A percentile compares a stretch with the other conserved stretches of the same genome.
Evolutionary conservation across 2,797 vertebrate species (phyloP).

Genomic region (Scolopax bukidnonensis): DNA sequence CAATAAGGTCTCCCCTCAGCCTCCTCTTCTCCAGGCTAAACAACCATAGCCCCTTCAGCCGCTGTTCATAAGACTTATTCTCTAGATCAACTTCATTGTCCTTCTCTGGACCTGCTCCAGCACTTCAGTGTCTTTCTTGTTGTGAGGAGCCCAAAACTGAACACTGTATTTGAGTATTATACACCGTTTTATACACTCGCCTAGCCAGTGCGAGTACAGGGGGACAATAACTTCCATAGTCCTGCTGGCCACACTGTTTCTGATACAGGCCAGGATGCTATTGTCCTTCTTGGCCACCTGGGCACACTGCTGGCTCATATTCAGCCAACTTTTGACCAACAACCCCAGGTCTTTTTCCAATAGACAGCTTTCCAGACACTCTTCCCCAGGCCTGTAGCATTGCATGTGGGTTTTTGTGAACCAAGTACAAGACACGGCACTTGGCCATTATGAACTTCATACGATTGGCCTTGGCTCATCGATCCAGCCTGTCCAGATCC

Average conservation of each 20-base stretch:
- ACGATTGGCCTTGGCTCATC: background rate
- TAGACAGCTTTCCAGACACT: background rate
- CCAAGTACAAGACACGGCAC: background rate
- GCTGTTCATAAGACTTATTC: background rate
- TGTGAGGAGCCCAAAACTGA: background rate
- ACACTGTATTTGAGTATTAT: background rate
- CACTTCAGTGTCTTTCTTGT: background rate
- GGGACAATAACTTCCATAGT: background rate
- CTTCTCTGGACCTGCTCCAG: background rate
- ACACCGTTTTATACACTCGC: background rate
- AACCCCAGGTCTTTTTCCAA: background rate
- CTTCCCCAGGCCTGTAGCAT: background rate
- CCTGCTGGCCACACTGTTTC: background rate
- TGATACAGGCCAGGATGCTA: background rate
- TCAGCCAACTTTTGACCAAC: background rate
- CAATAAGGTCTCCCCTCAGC: background rate
- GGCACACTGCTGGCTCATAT: background rate
- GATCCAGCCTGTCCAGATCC: background rate
- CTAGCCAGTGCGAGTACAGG: background rate
- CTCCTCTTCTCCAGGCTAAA: background rate
- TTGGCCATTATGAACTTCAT: background rate
- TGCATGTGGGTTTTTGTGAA: background rate
- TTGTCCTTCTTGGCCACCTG: background rate
- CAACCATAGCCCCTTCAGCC: background rate
- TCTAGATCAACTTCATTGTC: background rate